phyloP scores from a whole-genome alignment of 2,888 invertebrate species.

The Trissoscelio sp. region DNA sequence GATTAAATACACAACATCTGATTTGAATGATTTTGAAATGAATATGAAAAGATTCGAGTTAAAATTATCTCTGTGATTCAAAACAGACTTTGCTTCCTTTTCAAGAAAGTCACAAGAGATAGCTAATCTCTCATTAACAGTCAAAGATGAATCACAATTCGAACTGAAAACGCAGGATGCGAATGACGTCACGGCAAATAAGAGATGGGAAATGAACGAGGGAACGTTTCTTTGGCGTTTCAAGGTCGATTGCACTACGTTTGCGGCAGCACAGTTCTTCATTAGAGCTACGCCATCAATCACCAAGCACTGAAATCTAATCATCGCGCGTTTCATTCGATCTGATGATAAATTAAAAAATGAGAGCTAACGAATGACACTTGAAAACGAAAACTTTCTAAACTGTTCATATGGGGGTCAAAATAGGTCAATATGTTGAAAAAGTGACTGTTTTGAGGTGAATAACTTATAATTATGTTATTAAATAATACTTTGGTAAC shows the following conservation, averaged over 20 bases:
- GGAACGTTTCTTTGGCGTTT: constrained; percentile 39
- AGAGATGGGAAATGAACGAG: constrained; percentile 33
- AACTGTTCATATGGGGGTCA: not conserved
- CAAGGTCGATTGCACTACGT: constrained; percentile 59
- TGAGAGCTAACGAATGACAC: not conserved
- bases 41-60: too few relatives aligned
- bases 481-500: too few relatives aligned
- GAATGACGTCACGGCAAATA: constrained; percentile 18
- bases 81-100: constrained; percentile 1
- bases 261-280: constrained; percentile 22
- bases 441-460: not conserved
- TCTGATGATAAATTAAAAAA: not conserved
- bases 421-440: not conserved
- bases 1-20: too few relatives aligned
- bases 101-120: not conserved
- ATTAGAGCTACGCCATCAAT: constrained; percentile 25
- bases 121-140: constrained; percentile 3
- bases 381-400: not conserved
- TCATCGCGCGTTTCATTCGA: not conserved
- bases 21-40: too few relatives aligned
- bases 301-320: constrained; percentile 14
- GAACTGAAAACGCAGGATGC: constrained; percentile 13
- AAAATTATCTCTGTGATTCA: not conserved
- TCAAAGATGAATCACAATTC: constrained; percentile 11
- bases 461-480: too few relatives aligned